These are phyloP conservation scores for Sinodicranocentrus sp. DNA, from an alignment of 2,888 invertebrate species.

Conservation along the genomic window DNA sequence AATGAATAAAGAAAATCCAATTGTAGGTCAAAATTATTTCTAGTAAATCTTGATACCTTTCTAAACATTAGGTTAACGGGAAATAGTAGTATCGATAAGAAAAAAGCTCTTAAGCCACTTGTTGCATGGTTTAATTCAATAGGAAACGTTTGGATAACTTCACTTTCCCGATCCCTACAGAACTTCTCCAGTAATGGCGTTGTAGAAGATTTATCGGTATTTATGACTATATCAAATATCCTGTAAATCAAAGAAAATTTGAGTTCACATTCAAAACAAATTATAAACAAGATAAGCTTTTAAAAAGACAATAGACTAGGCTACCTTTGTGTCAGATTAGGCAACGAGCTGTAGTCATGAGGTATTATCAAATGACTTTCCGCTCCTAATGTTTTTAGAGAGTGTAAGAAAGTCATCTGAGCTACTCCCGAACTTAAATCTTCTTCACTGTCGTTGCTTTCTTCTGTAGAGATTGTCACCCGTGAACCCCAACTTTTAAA, in stretches of 20 bases:
- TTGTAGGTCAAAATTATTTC: too few relatives aligned
- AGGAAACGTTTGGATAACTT: slow-evolving; percentile 75
- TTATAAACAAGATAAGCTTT: not conserved
- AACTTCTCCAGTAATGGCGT: slow-evolving; percentile 72
- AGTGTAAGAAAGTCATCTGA: slow-evolving; percentile 75
- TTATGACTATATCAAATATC: slow-evolving; percentile 75
- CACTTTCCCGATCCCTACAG: slow-evolving; percentile 68
- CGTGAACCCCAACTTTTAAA: slow-evolving; percentile 75
- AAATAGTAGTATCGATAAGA: slow-evolving; percentile 38
- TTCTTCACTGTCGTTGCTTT: slow-evolving; percentile 66
- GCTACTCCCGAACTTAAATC: slow-evolving; percentile 72
- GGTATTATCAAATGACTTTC: slow-evolving; percentile 76
- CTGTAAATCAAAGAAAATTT: slow-evolving; percentile 47
- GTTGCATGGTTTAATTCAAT: slow-evolving; percentile 58
- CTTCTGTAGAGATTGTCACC: slow-evolving; percentile 75
- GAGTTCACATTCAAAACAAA: not conserved
- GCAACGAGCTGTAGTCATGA: slow-evolving; percentile 70
- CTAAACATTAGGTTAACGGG: slow-evolving; percentile 57
- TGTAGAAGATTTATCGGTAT: slow-evolving; percentile 70
- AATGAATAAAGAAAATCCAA: not conserved
- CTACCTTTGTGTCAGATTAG: slow-evolving; percentile 76
- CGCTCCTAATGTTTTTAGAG: slow-evolving; percentile 75
- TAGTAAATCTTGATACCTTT: slow-evolving; percentile 24
- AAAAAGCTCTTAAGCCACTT: slow-evolving; percentile 57
- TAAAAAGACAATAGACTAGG: too few relatives aligned